These are phyloP conservation scores for Acanthopagrus latus DNA, from an alignment of 2,797 vertebrate genomes.

Conservation along the genomic window DNA sequence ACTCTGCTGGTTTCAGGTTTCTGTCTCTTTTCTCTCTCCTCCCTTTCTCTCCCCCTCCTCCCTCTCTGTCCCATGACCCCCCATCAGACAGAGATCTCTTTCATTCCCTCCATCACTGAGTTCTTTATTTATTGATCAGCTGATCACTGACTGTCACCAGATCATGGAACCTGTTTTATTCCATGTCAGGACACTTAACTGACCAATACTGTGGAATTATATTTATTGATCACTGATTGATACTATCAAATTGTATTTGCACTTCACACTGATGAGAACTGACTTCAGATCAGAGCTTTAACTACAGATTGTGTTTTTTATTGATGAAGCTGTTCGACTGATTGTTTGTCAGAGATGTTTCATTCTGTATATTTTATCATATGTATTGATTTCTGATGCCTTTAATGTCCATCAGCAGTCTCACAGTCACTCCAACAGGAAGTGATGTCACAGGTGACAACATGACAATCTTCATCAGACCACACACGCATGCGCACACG, in stretches of 20 bases:
- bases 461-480: neutral
- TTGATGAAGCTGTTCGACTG: too few species aligned
- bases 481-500: neutral
- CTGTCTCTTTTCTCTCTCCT: neutral
- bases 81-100: conserved; percentile 61
- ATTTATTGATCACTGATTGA: neutral
- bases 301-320: too few species aligned
- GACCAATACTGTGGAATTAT: neutral
- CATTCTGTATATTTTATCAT: too few species aligned
- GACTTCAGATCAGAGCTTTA: too few species aligned
- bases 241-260: neutral
- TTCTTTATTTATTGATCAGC: conserved; percentile 75
- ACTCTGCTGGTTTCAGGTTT: neutral
- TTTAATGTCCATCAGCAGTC: neutral
- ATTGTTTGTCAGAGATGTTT: too few species aligned
- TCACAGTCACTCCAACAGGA: neutral
- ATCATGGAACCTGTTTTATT: conserved; percentile 5
- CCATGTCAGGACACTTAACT: too few species aligned
- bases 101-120: conserved; percentile 58
- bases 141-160: conserved; percentile 63
- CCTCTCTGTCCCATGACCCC: conserved; percentile 29
- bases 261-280: neutral
- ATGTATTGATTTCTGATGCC: too few species aligned
- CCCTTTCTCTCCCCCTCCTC: neutral
- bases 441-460: neutral